These are phyloP conservation scores for Rhadinocentrus ornatus DNA, from an alignment of 2,797 vertebrate genomes.

Conservation along the genomic window DNA sequence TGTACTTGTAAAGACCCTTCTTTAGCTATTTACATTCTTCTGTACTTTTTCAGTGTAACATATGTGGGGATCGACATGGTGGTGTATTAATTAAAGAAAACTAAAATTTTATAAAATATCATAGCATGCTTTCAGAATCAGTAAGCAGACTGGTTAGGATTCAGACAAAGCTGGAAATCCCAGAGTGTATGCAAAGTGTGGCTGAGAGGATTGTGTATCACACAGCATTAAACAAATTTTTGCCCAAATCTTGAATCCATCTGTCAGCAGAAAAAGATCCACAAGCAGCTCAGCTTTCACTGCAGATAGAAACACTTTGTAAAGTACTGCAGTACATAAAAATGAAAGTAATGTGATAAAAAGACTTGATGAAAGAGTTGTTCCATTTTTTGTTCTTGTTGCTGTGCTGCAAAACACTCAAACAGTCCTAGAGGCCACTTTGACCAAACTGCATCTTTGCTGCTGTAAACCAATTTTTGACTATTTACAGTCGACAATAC, in stretches of 20 bases:
- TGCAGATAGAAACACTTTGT: constrained; percentile 27
- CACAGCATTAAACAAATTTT: constrained; percentile 40
- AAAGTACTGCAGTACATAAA: constrained; percentile 26
- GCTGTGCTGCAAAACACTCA: constrained; percentile 6
- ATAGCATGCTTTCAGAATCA: background rate
- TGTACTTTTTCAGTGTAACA: background rate
- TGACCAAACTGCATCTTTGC: constrained; percentile 10
- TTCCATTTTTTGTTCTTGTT: constrained; percentile 1
- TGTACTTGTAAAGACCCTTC: too few species aligned
- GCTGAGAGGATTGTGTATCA: constrained; percentile 18
- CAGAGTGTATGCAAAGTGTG: constrained; percentile 1
- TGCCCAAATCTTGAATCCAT: constrained; percentile 47
- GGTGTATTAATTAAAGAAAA: background rate
- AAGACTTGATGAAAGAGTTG: background rate
- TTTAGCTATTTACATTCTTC: too few species aligned
- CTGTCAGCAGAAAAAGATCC: constrained; percentile 54
- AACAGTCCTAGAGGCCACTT: constrained; percentile 18
- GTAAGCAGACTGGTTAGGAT: background rate
- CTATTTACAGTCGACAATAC: too few species aligned
- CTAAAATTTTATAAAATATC: background rate
- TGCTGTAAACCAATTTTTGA: constrained; percentile 1
- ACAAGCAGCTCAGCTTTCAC: constrained; percentile 39
- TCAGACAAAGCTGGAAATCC: constrained; percentile 17
- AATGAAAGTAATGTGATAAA: constrained; percentile 6
- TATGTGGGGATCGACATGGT: background rate